A percentile compares a stretch with the other conserved stretches of the same genome.
These are phyloP conservation scores for Pongo abelii DNA, from an alignment of 2,113 vertebrate species.

Conservation along the genomic window DNA sequence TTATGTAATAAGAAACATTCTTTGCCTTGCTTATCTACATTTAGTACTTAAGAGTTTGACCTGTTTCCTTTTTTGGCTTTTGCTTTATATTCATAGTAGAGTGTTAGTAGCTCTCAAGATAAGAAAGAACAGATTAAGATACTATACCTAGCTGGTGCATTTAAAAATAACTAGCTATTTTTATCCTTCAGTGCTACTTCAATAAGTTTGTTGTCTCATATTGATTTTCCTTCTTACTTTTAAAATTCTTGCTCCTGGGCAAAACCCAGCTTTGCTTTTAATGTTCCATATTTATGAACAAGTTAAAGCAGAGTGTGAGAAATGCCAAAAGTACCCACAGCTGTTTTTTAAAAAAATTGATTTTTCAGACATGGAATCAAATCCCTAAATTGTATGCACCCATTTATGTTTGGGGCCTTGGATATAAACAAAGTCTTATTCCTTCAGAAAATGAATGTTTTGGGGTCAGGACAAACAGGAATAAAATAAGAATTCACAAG, in stretches of 20 bases:
- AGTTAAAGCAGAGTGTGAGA: not conserved
- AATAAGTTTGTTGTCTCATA: not conserved
- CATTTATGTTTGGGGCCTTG: not conserved
- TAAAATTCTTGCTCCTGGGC: not conserved
- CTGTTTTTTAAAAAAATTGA: not conserved
- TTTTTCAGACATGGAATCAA: not conserved
- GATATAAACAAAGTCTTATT: not conserved
- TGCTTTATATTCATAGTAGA: conserved; percentile 1
- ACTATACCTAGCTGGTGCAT: not conserved
- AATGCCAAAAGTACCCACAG: not conserved
- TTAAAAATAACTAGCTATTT: conserved; percentile 45
- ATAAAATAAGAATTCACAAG: not conserved
- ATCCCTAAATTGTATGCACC: not conserved
- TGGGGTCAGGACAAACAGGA: not conserved
- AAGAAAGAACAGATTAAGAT: not conserved
- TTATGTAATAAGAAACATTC: not conserved
- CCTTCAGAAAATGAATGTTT: not conserved
- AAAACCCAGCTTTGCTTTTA: not conserved
- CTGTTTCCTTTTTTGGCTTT: not conserved
- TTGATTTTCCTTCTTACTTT: conserved; percentile 27
- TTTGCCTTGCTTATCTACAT: conserved; percentile 16
- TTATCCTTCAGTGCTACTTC: conserved; percentile 46
- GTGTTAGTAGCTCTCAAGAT: not conserved
- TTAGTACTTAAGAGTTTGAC: not conserved
- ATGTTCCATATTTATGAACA: not conserved